Percentiles rank a stretch among this genome's conserved stretches.
Evolutionary conservation across 2,113 vertebrate species (phyloP).

Genomic region (Perccottus glenii): DNA sequence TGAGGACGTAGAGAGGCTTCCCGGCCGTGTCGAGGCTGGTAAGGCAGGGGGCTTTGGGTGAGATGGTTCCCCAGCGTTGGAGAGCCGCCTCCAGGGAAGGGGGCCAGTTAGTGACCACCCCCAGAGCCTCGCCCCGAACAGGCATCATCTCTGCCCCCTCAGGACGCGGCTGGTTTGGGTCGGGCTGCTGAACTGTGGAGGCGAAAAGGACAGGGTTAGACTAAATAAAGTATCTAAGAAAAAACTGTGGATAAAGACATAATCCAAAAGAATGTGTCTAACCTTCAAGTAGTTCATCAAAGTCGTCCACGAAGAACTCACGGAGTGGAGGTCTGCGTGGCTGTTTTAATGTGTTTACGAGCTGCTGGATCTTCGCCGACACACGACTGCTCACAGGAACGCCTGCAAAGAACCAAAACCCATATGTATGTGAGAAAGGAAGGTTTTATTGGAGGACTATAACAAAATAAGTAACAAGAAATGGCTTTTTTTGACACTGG

Average conservation of each 20-base stretch:
- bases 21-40: slow-evolving; percentile 99
- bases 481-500: no score
- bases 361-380: slow-evolving; percentile 98
- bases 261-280: slow-evolving; percentile 17
- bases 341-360: slow-evolving; percentile 97
- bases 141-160: slow-evolving; percentile 98
- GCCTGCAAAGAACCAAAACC: slow-evolving; percentile 75
- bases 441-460: no score
- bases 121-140: slow-evolving; percentile 92
- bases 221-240: no score
- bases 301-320: slow-evolving; percentile 99
- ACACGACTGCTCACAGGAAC: slow-evolving; percentile 98
- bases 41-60: slow-evolving; percentile 95
- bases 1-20: slow-evolving; percentile 96
- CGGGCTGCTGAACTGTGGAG: slow-evolving; percentile 93
- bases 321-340: slow-evolving; percentile 94
- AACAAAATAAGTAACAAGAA: no score
- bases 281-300: slow-evolving; percentile 98
- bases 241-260: no score
- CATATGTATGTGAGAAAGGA: not conserved
- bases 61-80: slow-evolving; percentile 98
- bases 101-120: slow-evolving; percentile 98
- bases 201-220: not conserved
- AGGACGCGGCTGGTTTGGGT: slow-evolving; percentile 96
- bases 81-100: slow-evolving; percentile 95